phyloP scores from a whole-genome alignment of 2,113 vertebrate species.

The Cryptomyrus ogoouensis region DNA sequence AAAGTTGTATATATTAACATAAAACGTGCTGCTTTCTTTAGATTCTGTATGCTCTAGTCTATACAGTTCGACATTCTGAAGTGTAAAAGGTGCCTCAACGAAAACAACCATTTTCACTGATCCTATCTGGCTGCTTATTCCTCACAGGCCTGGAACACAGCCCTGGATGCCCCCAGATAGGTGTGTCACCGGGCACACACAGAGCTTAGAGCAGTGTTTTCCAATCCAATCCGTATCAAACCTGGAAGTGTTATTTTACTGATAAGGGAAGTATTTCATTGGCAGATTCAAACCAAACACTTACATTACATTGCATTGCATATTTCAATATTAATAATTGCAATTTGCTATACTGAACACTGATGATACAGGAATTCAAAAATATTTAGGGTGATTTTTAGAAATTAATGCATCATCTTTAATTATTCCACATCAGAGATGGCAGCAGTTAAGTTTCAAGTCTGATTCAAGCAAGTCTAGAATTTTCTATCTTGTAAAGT shows the following conservation, averaged over 20 bases:
- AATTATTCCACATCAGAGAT: not conserved
- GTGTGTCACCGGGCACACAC: not conserved
- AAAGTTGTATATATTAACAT: not conserved
- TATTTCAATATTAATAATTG: not conserved
- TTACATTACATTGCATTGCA: not conserved
- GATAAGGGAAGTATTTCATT: not conserved
- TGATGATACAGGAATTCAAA: not conserved
- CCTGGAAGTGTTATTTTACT: not conserved
- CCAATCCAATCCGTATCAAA: not conserved
- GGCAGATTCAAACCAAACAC: not conserved
- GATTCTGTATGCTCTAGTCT: not conserved
- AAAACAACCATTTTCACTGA: not conserved
- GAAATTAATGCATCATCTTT: not conserved
- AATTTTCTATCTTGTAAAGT: not conserved
- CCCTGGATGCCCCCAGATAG: not conserved
- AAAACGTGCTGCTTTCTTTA: not conserved
- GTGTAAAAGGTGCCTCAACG: not conserved
- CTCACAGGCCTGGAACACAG: not conserved
- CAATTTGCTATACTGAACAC: not conserved
- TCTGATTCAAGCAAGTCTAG: not conserved
- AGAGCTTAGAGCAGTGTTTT: too few relatives aligned
- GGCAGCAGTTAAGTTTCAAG: not conserved
- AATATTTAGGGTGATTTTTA: not conserved
- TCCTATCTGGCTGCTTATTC: not conserved
- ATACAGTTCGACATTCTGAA: not conserved